Evolutionary conservation across 2,113 vertebrate species (phyloP).

Genomic region (Equus quagga): DNA sequence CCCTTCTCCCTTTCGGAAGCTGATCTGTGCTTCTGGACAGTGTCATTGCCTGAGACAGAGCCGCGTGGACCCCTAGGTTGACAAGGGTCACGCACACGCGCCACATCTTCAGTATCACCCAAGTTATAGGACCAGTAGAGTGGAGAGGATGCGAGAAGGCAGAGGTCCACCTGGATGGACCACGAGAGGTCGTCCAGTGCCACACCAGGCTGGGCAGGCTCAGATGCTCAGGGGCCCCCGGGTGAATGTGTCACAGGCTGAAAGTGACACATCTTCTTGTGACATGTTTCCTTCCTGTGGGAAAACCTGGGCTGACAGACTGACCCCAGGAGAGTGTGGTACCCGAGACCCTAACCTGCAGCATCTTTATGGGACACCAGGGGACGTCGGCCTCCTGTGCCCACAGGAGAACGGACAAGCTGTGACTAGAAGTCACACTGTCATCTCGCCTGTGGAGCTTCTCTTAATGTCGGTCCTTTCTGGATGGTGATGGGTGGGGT

Average conservation of each 20-base stretch:
- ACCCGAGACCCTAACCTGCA: not conserved
- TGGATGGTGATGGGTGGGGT: not conserved
- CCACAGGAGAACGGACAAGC: not conserved
- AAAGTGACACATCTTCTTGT: not conserved
- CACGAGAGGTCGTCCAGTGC: not conserved
- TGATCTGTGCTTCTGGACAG: not conserved
- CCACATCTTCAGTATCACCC: not conserved
- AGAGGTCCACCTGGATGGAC: no score
- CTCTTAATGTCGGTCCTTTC: not conserved
- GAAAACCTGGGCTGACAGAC: not conserved
- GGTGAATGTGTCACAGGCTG: not conserved
- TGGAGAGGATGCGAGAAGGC: not conserved
- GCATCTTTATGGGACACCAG: not conserved
- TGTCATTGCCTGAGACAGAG: not conserved
- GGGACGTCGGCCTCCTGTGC: not conserved
- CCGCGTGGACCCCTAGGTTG: not conserved
- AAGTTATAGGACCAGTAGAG: not conserved
- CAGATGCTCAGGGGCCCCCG: not conserved
- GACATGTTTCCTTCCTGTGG: not conserved
- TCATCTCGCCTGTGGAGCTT: not conserved
- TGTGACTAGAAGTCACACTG: not conserved
- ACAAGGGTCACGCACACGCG: rapidly evolving
- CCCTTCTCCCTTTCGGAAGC: not conserved
- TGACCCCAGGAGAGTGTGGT: not conserved
- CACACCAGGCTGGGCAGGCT: not conserved